phyloP scores from a whole-genome alignment of 2,113 vertebrate genomes.

The Polypterus bichir region DNA sequence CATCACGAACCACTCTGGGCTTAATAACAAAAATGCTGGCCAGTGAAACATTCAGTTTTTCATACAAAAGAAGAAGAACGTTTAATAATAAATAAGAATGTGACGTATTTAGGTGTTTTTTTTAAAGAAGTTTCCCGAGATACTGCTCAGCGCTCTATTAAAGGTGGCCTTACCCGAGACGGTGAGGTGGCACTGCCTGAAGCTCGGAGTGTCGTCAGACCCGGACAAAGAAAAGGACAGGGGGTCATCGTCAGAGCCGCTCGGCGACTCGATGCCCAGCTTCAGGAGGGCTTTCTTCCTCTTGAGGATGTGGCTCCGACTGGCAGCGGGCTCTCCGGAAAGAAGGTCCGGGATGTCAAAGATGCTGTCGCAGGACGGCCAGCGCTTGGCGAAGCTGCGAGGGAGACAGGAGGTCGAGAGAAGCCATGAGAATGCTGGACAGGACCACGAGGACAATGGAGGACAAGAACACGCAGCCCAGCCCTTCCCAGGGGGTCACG shows the following conservation, averaged over 20 bases:
- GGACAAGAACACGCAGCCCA: not conserved
- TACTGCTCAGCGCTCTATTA: too few species aligned
- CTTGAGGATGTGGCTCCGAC: conserved; percentile 31
- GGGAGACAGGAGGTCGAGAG: not conserved
- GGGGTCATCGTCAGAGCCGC: conserved; percentile 12
- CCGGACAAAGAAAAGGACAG: conserved; percentile 15
- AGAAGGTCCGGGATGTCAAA: conserved; percentile 27
- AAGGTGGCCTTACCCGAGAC: conserved; percentile 24
- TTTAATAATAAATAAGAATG: too few species aligned
- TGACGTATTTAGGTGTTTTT: too few species aligned
- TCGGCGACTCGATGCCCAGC: conserved; percentile 23
- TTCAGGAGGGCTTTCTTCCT: conserved; percentile 44
- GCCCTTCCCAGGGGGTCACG: too few species aligned
- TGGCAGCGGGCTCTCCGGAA: conserved; percentile 12
- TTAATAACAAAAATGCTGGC: too few species aligned
- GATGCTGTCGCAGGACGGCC: conserved; percentile 48
- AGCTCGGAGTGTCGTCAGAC: not conserved
- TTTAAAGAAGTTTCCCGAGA: too few species aligned
- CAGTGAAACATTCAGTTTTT: too few species aligned
- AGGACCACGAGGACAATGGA: not conserved
- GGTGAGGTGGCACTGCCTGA: conserved; percentile 10
- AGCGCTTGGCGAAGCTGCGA: conserved; percentile 11
- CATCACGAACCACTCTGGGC: too few species aligned
- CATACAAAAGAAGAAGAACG: too few species aligned
- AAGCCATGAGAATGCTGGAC: not conserved